Evolutionary conservation across 92 coral and sea anemone species (phyloP).

Genomic region (Micromussa lordhowensis): DNA sequence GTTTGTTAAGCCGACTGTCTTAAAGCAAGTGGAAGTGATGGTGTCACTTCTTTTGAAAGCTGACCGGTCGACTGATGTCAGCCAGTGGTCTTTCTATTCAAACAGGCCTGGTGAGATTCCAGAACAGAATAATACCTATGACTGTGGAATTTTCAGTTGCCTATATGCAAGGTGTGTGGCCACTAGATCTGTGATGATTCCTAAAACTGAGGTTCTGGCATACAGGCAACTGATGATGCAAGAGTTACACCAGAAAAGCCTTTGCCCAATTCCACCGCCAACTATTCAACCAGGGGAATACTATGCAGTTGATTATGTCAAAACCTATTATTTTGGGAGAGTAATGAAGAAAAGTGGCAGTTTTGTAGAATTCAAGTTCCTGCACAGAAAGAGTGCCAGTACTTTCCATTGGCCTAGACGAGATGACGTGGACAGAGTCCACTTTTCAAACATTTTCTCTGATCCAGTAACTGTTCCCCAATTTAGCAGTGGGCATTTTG

Average conservation of each 20-base stretch:
- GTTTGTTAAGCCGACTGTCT: slow-evolving; percentile 62
- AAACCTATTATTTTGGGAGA: slow-evolving; percentile 56
- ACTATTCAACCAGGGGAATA: slow-evolving; percentile 58
- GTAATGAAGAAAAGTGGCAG: slow-evolving; percentile 34
- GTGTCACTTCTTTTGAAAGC: slow-evolving; percentile 47
- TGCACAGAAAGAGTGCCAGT: slow-evolving; percentile 44
- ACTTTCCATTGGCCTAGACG: slow-evolving; percentile 49
- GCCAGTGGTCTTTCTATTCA: no score
- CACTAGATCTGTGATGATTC: no score
- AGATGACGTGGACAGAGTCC: slow-evolving; percentile 9
- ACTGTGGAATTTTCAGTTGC: no score
- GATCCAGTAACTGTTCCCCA: background rate
- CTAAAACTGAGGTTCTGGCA: no score
- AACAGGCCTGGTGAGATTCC: no score
- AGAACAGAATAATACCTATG: no score
- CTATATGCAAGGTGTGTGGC: no score
- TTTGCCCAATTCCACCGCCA: slow-evolving; percentile 53
- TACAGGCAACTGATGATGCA: no score
- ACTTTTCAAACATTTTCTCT: background rate
- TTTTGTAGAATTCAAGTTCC: slow-evolving; percentile 55
- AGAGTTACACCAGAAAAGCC: no score
- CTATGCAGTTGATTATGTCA: slow-evolving; percentile 57
- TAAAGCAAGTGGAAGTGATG: slow-evolving; percentile 12
- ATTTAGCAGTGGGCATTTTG: background rate
- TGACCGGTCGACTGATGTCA: slow-evolving; percentile 48